Base-by-base conservation (phyloP, 2,113 vertebrate genomes). In the Amia ocellicauda region DNA sequence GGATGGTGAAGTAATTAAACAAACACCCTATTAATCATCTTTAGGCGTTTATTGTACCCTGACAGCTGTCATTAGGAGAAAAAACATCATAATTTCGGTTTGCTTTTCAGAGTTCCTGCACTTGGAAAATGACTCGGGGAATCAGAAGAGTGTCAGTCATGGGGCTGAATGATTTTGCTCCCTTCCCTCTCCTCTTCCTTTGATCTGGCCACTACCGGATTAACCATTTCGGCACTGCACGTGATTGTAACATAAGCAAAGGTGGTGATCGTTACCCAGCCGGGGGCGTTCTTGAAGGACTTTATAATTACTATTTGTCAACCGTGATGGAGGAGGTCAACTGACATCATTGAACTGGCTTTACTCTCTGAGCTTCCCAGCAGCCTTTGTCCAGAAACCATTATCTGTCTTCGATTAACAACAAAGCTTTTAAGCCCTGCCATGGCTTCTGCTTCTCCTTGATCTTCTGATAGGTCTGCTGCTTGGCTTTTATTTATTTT, bases 401-500 rank as follows among this genome's bases (percentile, higher is more conserved):
- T 69, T 72, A 55, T 62, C 52, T 65, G 27, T 60, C 58, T 72
- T 63, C 9, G 40, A n/a, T 55, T 51, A 55, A 26, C 50, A 63
- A 24, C 40, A 57, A 60, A 45, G 47, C 61, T 68, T 65, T 69
- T 69, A 19, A 62, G 42, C 53, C 50, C 27, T 69, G 67, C 63
- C 49, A 28, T 11, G 41, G 62, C 71, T 54, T 63, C 55, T 73
- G 55, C 29, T 24, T 52, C 47, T 49, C 53, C 54, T 69, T 50
- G 47, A 63, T 60, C 59, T 62, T 66, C 68, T 69, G 67, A 69
- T 60, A 60, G 68, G 31, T 17, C 47, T 52, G 64, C 53, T 62
- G 62, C 67, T 66, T 63, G 58, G 63, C 57, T 63, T 58, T 67
- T 71, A 59, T 63, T 40, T 47, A 49, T 70, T 41, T n/a, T n/a